These are phyloP conservation scores for Pelobates fuscus DNA, from an alignment of 2,113 vertebrate species.

Conservation along the genomic window DNA sequence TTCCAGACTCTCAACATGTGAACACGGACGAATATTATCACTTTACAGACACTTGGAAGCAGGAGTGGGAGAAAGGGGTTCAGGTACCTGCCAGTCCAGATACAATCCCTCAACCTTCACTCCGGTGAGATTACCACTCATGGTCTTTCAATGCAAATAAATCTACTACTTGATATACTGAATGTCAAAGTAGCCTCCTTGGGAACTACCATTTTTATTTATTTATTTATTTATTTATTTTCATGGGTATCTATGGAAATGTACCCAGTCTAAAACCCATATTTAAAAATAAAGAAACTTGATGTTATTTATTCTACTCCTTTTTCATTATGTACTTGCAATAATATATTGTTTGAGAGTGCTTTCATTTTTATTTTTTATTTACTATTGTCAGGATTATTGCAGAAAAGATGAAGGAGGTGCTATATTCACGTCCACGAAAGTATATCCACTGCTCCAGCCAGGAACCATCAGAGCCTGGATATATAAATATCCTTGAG, in stretches of 20 bases:
- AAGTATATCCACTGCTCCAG: constrained; percentile 86
- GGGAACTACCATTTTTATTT: too few species aligned
- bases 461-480: constrained; percentile 80
- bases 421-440: constrained; percentile 82
- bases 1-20: constrained; percentile 93
- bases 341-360: constrained; percentile 34
- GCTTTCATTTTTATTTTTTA: constrained; percentile 38
- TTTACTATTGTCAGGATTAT: constrained; percentile 71
- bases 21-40: constrained; percentile 90
- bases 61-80: constrained; percentile 98
- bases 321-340: not conserved
- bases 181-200: too few species aligned
- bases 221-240: too few species aligned
- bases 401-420: constrained; percentile 80
- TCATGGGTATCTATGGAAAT: too few species aligned
- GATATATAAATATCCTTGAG: constrained; percentile 87
- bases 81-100: constrained; percentile 92
- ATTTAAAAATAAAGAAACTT: too few species aligned
- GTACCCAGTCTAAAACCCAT: too few species aligned
- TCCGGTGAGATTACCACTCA: constrained; percentile 73
- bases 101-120: constrained; percentile 82
- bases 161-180: too few species aligned
- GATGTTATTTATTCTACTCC: too few species aligned
- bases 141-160: not conserved
- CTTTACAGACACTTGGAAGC: constrained; percentile 92